Percentiles rank a stretch among this genome's conserved stretches.
These are phyloP conservation scores for Pterocles gutturalis DNA, from an alignment of 2,113 vertebrate species.

Conservation along the genomic window DNA sequence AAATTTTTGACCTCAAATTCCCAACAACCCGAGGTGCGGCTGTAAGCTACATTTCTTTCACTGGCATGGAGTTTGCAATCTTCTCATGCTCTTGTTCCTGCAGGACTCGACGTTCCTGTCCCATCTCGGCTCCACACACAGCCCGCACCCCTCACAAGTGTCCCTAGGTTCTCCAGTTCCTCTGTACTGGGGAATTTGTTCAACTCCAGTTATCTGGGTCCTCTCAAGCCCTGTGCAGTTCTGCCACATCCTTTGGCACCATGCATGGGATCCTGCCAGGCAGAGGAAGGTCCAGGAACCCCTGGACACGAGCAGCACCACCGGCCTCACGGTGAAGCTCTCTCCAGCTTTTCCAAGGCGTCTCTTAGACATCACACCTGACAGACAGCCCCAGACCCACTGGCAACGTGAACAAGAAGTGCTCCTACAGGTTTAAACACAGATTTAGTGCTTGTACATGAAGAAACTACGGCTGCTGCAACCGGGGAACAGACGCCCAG, in stretches of 20 bases:
- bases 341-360: background rate
- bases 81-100: background rate
- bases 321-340: background rate
- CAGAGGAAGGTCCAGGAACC: background rate
- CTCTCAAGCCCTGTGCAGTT: background rate
- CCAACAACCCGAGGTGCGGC: background rate
- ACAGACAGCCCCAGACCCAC: background rate
- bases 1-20: background rate
- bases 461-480: background rate
- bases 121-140: background rate
- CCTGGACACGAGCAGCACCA: background rate
- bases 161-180: background rate
- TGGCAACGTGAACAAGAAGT: background rate
- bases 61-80: background rate
- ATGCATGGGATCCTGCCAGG: background rate
- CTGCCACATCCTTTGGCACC: background rate
- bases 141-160: background rate
- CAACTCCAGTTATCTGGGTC: background rate
- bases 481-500: background rate
- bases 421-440: background rate
- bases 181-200: background rate
- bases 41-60: background rate
- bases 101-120: background rate
- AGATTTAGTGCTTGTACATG: background rate
- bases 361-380: background rate